Evolutionary conservation across 2,888 invertebrate species (phyloP).

Genomic region (Dryocosmus kuriphilus): DNA sequence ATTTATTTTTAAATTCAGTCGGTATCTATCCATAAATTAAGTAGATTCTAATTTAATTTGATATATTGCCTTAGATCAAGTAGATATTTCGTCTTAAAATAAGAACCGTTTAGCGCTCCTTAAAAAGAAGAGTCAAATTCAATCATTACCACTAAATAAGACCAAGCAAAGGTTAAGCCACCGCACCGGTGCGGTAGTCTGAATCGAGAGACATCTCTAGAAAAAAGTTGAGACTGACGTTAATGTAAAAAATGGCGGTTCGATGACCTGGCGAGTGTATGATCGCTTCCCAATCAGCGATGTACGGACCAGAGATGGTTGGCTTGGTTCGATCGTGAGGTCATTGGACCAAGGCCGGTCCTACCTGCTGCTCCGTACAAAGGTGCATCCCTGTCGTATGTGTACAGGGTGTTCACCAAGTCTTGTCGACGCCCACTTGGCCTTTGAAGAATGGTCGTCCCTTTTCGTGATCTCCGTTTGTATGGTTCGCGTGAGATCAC

Average conservation of each 20-base stretch:
- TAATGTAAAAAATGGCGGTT: constrained; percentile 46
- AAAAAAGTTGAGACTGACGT: constrained; percentile 12
- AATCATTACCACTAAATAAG: background rate
- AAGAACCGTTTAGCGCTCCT: background rate
- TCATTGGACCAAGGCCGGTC: constrained; percentile 72
- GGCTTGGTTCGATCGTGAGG: constrained; percentile 61
- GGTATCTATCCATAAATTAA: no score
- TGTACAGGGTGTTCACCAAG: constrained; percentile 44
- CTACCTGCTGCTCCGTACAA: constrained; percentile 62
- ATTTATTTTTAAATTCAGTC: no score
- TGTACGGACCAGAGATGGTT: constrained; percentile 42
- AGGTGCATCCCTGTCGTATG: constrained; percentile 48
- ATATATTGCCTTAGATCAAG: no score
- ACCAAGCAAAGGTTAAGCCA: background rate
- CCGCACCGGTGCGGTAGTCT: background rate
- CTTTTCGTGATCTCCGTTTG: constrained; percentile 52
- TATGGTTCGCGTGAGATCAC: constrained; percentile 40
- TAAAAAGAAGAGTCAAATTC: background rate
- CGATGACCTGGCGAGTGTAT: constrained; percentile 49
- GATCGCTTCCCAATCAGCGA: constrained; percentile 43
- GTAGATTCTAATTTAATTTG: no score
- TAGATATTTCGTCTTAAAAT: no score
- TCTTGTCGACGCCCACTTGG: constrained; percentile 59
- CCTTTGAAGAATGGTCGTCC: constrained; percentile 59
- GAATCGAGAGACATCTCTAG: background rate